These are phyloP conservation scores for Polydrusus tereticollis DNA, from an alignment of 2,888 invertebrate species.

Conservation along the genomic window DNA sequence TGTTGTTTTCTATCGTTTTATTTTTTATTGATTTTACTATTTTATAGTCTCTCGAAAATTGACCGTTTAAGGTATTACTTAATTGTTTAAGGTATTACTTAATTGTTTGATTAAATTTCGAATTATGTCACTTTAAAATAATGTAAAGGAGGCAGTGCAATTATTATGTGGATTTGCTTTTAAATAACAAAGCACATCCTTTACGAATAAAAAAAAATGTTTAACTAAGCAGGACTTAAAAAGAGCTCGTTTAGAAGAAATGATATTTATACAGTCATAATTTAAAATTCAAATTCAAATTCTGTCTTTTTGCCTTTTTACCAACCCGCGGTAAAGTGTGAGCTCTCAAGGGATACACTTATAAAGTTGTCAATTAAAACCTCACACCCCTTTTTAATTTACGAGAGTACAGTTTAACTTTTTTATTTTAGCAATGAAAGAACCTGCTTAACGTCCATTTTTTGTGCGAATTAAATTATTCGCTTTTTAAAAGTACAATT, in stretches of 20 bases:
- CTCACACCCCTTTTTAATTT: constrained; percentile 1
- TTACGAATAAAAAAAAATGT: too few relatives aligned
- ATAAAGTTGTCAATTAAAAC: constrained; percentile 5
- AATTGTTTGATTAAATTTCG: too few relatives aligned
- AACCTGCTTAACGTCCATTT: not conserved
- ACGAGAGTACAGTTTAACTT: not conserved
- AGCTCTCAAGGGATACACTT: not conserved
- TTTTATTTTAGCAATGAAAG: not conserved
- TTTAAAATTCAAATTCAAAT: not conserved
- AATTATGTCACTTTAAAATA: too few relatives aligned
- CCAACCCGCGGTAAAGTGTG: not conserved
- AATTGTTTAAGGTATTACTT: too few relatives aligned
- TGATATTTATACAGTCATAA: not conserved
- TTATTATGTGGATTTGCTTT: too few relatives aligned
- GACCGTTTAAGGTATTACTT: too few relatives aligned
- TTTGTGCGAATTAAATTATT: not conserved
- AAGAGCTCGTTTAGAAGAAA: not conserved
- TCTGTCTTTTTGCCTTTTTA: not conserved
- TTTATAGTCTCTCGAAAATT: too few relatives aligned
- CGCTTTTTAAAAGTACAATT: not conserved
- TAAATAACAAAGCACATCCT: too few relatives aligned
- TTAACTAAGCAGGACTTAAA: too few relatives aligned
- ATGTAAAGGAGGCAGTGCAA: too few relatives aligned
- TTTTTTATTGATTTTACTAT: too few relatives aligned
- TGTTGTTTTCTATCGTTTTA: too few relatives aligned